Base-by-base conservation (phyloP, 2,113 vertebrate species). In the Amphiprion ocellaris region DNA sequence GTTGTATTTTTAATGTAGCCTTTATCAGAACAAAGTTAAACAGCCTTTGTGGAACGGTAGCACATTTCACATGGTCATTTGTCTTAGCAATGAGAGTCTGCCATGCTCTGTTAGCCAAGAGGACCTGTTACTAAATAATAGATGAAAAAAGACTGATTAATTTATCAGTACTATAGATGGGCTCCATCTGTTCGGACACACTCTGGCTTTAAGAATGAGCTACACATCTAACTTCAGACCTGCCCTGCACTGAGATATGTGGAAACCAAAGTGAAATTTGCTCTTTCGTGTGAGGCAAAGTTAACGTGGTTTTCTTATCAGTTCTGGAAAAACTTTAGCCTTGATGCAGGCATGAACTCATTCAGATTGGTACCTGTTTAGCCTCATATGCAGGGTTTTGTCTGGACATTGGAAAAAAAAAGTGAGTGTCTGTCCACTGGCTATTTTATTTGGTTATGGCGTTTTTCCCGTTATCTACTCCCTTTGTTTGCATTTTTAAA, bases 111-210 rank as follows among this genome's bases (percentile, higher is more conserved):
- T 82, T 78, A 75, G 81, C 72, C 39, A 72, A 87, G 81, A 85
- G 69, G 28, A 46, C 59, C 58, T 66, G 52, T 65, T 74, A 74
- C 83, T 95, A 81, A 95, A 95, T 94, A 95, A 95, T 95, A 75
- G 46, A 95, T 94, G 88, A 58, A 79, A 86, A 69, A 56, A 79
- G 73, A 46, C 87, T 95, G 88, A 94, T 92, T 95, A 91, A 95
- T 95, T 95, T 76, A 94, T 92, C 75, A 91, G 83, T 74, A 41
- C 68, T 82, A 79, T 87, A 72, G 89, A 89, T 89, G 82, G 78
- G 55, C 37, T 39, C 83, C 85, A 87, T 90, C 82, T 92, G 83
- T 87, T 75, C 61, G 65, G 69, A 46, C 62, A 44, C 67, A 59
- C 10, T 6, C 44, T 65, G 76, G 63, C 69, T 85, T 79, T 71